phyloP scores from a whole-genome alignment of 2,797 vertebrate genomes.

The Melanotaenia maccullochi region DNA sequence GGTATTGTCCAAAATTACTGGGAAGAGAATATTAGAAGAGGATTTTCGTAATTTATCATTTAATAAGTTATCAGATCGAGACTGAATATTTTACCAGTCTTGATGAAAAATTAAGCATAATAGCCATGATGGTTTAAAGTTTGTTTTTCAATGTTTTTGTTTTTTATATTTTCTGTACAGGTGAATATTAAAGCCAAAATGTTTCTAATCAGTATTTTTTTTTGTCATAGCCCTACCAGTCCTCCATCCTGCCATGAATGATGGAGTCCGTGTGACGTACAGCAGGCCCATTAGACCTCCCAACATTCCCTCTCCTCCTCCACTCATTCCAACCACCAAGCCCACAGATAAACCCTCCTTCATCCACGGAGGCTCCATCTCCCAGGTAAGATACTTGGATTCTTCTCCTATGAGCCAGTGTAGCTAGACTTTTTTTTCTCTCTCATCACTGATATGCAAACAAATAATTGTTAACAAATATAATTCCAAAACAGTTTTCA shows the following conservation, averaged over 20 bases:
- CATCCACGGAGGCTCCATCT: conserved; percentile 97
- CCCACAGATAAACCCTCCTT: conserved; percentile 97
- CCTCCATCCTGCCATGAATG: conserved; percentile 91
- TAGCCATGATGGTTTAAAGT: conserved; percentile 5
- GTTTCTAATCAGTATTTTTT: conserved; percentile 1
- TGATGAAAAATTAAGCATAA: conserved; percentile 39
- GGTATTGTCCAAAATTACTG: conserved; percentile 26
- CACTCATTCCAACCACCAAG: conserved; percentile 98
- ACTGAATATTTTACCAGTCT: conserved; percentile 49
- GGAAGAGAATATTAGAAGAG: conserved; percentile 37
- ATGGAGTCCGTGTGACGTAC: conserved; percentile 91
- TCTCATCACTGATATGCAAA: not conserved
- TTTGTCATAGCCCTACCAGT: conserved; percentile 77
- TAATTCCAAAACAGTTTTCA: conserved; percentile 15
- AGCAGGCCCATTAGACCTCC: conserved; percentile 90
- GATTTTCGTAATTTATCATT: conserved; percentile 29
- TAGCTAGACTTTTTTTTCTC: not conserved
- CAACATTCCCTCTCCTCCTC: conserved; percentile 93
- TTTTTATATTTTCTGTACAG: conserved; percentile 4
- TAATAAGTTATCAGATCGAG: conserved; percentile 20
- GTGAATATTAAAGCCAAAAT: conserved; percentile 8
- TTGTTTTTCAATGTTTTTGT: conserved; percentile 15
- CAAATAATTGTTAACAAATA: conserved; percentile 2
- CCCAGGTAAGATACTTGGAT: conserved; percentile 85
- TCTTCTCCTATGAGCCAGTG: not conserved